Evolutionary conservation across 2,113 vertebrate genomes (phyloP).

Genomic region (Micronisus gabar): DNA sequence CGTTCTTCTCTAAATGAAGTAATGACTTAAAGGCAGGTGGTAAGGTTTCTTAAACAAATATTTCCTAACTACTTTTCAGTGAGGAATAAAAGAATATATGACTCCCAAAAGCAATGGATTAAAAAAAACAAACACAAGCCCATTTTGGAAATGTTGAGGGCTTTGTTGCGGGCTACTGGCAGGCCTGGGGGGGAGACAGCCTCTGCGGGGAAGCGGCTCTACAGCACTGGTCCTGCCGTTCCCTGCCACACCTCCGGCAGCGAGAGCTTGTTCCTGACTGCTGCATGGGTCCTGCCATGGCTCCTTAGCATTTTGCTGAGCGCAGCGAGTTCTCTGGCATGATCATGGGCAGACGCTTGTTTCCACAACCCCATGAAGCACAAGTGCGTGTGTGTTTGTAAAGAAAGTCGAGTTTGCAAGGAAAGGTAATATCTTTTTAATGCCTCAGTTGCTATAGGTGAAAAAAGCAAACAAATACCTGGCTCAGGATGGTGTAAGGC

Average conservation of each 20-base stretch:
- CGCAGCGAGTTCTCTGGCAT: rapidly evolving
- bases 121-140: not conserved
- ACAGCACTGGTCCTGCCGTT: not conserved
- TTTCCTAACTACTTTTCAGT: not conserved
- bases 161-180: not conserved
- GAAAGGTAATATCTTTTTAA: not conserved
- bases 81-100: not conserved
- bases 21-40: not conserved
- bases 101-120: not conserved
- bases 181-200: not conserved
- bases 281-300: not conserved
- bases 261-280: rapidly evolving
- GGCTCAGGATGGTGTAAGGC: not conserved
- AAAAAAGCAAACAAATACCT: not conserved
- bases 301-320: not conserved
- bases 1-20: not conserved
- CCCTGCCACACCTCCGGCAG: not conserved
- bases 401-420: not conserved
- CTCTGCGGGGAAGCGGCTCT: not conserved
- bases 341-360: not conserved
- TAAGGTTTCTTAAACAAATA: conserved; percentile 11
- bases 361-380: not conserved
- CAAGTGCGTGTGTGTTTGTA: rapidly evolving
- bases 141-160: not conserved
- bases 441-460: not conserved